Base-by-base conservation (phyloP, 1,140 invertebrate species). In the Phenacoccus solenopsis region DNA sequence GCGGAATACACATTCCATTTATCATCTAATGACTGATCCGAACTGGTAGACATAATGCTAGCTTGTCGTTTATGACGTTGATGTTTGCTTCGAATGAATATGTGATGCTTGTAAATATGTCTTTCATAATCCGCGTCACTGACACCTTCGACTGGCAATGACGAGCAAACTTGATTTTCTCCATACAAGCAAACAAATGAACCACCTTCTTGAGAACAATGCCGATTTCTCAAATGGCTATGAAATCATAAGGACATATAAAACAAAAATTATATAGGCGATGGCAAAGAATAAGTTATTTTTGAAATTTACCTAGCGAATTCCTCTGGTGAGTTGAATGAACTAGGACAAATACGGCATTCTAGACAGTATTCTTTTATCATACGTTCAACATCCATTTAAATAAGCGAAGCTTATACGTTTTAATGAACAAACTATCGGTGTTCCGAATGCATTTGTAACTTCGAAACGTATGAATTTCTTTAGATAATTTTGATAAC, bases 181-280 rank as follows among this genome's bases (percentile, higher is more conserved):
- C 92, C 93, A 85, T 95, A 95, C 74, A 87, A 87, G 78, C 92
- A 96, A 10, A 94, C 85, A 79, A 87, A 91, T 5, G 91, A 93
- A 35, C 91, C 91, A 72, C 93, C 92, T 80, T 95, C 92, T 74
- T 87, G 86, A 5, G 88, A 87, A 78, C 91, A 93, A 76, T 96
- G 93, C 70, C 86, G 84, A 68, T 88, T 85, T 72, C 89, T 81
- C 71, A 96, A 80, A 80, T 96, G 93, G 69, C 90, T 90, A 76
- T 69, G 78, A 78, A 69, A 24, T 30, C 69, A 67, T 28, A 49
- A 57, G 68, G 28, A 70, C 70, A n/a, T n/a, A n/a, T n/a, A n/a
- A n/a, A 28, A 70, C 16, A 20, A 69, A 35, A 30, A 68, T 9
- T 4, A 32, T 16, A 16, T 32, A 32, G 28, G 25, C 24, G 7